Evolutionary conservation across 2,888 invertebrate species (phyloP).

Genomic region (Orchesella flavescens): DNA sequence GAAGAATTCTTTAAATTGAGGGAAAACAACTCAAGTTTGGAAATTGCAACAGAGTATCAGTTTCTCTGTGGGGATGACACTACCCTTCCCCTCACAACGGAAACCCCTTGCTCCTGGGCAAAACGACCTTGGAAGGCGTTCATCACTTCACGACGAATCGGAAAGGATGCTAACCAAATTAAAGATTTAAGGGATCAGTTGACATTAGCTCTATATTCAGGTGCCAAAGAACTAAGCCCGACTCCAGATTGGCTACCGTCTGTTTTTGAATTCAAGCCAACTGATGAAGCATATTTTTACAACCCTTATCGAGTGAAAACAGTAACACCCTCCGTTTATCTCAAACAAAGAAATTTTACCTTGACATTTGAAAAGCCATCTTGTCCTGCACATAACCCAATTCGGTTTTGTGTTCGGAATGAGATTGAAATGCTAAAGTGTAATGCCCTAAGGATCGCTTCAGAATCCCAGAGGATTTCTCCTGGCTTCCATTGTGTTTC

Average conservation of each 20-base stretch:
- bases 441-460: conserved; percentile 79
- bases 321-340: conserved; percentile 45
- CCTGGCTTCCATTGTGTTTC: conserved; percentile 75
- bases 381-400: conserved; percentile 71
- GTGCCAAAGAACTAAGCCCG: background rate
- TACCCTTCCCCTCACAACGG: conserved; percentile 39
- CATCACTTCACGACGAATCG: conserved; percentile 37
- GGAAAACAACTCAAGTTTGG: background rate
- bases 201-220: background rate
- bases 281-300: conserved; percentile 30
- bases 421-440: conserved; percentile 85
- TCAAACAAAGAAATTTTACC: conserved; percentile 61
- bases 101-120: conserved; percentile 63
- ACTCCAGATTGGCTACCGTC: conserved; percentile 29
- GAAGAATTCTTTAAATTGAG: conserved; percentile 54
- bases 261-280: conserved; percentile 43
- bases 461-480: conserved; percentile 84
- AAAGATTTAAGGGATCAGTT: conserved; percentile 51
- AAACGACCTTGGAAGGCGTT: conserved; percentile 52
- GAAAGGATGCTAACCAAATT: conserved; percentile 6
- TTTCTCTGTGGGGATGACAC: conserved; percentile 63
- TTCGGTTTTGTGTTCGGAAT: conserved; percentile 81
- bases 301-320: conserved; percentile 28
- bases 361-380: conserved; percentile 74
- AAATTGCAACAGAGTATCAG: conserved; percentile 38